Conservation (phyloP, 2,797 vertebrate species). For the Paguma larvata region DNA sequence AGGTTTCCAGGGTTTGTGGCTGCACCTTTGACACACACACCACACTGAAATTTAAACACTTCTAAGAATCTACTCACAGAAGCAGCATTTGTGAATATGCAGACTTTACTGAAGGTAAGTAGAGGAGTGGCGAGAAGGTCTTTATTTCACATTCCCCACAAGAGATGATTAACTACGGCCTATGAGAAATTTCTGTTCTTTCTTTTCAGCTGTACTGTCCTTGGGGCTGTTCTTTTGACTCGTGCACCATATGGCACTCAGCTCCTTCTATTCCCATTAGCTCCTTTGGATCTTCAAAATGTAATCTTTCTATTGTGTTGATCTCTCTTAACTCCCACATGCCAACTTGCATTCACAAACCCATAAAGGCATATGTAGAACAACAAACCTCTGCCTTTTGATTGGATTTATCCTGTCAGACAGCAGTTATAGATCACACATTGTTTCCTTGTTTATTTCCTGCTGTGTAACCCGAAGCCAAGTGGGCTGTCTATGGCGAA, state of each 20-base stretch:
- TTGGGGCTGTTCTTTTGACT: neutral
- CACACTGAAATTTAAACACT: neutral
- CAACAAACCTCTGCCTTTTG: conserved; percentile 9
- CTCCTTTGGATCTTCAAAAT: neutral
- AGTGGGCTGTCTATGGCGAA: neutral
- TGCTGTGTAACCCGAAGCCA: neutral
- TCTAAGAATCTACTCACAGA: neutral
- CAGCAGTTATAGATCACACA: neutral
- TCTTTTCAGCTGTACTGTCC: neutral
- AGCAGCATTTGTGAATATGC: neutral
- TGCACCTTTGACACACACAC: neutral
- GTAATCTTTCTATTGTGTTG: neutral
- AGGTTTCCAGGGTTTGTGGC: neutral
- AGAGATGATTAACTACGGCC: neutral
- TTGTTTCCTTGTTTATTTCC: neutral
- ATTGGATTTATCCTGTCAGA: neutral
- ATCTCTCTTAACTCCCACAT: neutral
- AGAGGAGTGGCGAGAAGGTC: neutral
- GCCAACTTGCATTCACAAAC: neutral
- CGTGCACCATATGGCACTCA: neutral
- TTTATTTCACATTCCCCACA: neutral
- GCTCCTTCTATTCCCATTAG: neutral
- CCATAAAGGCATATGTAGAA: neutral
- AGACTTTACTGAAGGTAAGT: neutral
- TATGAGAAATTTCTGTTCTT: neutral